Base-by-base conservation (phyloP, 2,113 vertebrate genomes). In the Lutjanus erythropterus region DNA sequence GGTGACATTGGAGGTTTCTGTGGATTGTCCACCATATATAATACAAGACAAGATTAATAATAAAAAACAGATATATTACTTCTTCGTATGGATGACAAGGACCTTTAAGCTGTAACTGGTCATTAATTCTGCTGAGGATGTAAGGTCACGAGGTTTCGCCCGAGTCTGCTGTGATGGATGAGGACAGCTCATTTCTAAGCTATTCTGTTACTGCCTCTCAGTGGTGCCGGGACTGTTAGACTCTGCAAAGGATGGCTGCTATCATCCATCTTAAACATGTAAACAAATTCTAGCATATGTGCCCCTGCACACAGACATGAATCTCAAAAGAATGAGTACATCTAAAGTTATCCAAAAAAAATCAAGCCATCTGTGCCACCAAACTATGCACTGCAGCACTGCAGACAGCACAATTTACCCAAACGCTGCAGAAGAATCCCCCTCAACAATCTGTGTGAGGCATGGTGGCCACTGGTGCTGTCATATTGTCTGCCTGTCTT, bases 131-230 rank as follows among this genome's bases (percentile, higher is more conserved):
- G 27, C 37, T 2, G 53, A 29, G 37, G 71, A 74, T 9, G 33
- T 25, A 65, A 80, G 75, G 79, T 84, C 62, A 74, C 18, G 3
- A 14, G 1, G 15, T 42, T 76, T 72, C 46, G 69, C 23, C 53
- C 10, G 6, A 77, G 61, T 52, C 41, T 4, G 39, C 72, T 47
- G 75, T 83, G 76, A 82, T 76, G 58, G 68, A 88, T 44, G 75
- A 82, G 42, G 58, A 75, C 23, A 39, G 35, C 27, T 79, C 25
- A 49, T 78, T 82, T 68, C 60, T 74, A 53, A 76, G 52, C 52
- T 80, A 33, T 31, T 80, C 9, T 64, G 49, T 66, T 71, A 29
- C 56, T 52, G 44, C 1, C 21, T 64, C 72, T 77, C 70, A 37
- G 58, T 50, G 18, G 31, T 41, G 50, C 29, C 46, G 27, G 47